Base-by-base conservation (phyloP, 2,797 vertebrate genomes). In the Rhinoraja longicauda region DNA sequence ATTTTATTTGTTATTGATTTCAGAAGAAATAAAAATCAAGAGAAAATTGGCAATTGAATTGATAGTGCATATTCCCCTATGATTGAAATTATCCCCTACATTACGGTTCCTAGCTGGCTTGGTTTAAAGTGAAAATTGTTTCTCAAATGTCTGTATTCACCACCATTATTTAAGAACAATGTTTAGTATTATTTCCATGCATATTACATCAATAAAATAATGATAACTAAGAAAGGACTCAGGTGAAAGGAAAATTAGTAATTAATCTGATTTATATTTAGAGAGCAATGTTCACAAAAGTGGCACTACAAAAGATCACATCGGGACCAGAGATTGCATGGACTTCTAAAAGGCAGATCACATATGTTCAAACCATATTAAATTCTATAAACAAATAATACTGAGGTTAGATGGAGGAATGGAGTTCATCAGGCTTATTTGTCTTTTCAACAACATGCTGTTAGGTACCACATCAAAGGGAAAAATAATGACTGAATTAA, bases 1-100 rank as follows among this genome's bases (percentile, higher is more conserved):
- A 86, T 64, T 88, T 67, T 36, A 17, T 88, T 36, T 88, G 36
- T 13, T 88, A 86, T 62, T 88, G 59, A 88, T 19, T 88, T 64
- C n/a, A 67, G 10, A 64, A 4, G n/a, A 88, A 88, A 88, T 67
- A 19, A 21, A 88, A 64, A 67, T 36, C 84, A 88, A 21, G 59
- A 88, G 59, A 88, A n/a, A 19, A 64, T 21, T 1, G n/a, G 7
- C 15, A 67, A 7, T n/a, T 64, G 12, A 64, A 59, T 86, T 7
- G 59, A 15, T 19, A 64, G 4, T 29, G 15, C 59, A 29, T 36
- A 67, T 88, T 67, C 67, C 70, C 70, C 70, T 67, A 67, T 36
- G 19, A 73, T 73, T 73, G 21, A 21, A 73, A 73, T 21, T 73
- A 7, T 21, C 21, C 15, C 59, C 6, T 67, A 67, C n/a, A 67